Evolutionary conservation across 1,140 invertebrate genomes (phyloP).

Genomic region (Zaprionus vittiger): DNA sequence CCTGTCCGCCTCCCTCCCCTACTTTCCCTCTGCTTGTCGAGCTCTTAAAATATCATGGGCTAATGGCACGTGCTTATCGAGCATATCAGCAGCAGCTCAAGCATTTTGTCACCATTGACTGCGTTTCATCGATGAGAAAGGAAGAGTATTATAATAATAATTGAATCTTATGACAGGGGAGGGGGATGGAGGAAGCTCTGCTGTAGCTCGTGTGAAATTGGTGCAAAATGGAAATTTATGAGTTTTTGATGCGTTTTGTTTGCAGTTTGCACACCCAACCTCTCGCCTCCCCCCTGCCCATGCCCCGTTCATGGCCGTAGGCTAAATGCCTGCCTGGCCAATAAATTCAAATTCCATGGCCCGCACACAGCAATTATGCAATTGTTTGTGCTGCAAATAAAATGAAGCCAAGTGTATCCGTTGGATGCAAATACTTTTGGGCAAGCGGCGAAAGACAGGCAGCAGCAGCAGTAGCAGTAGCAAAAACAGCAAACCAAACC

Average conservation of each 20-base stretch:
- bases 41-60: slow-evolving; percentile 36
- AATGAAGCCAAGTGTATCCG: slow-evolving; percentile 64
- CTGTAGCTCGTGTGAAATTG: slow-evolving; percentile 30
- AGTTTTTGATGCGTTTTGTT: slow-evolving; percentile 37
- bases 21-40: not conserved
- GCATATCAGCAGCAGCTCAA: slow-evolving; percentile 56
- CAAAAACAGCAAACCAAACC: slow-evolving; percentile 16
- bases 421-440: slow-evolving; percentile 54
- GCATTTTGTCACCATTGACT: slow-evolving; percentile 69
- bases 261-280: slow-evolving; percentile 1
- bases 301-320: not conserved
- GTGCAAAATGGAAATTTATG: slow-evolving; percentile 45
- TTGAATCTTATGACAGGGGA: slow-evolving; percentile 48
- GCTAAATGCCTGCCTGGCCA: slow-evolving; percentile 61
- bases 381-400: slow-evolving; percentile 81
- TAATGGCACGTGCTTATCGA: slow-evolving; percentile 76
- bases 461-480: not conserved
- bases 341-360: slow-evolving; percentile 62
- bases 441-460: slow-evolving; percentile 36
- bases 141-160: slow-evolving; percentile 40
- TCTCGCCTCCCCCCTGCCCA: not conserved
- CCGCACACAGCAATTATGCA: slow-evolving; percentile 72
- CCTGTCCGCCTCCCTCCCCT: not conserved
- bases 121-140: slow-evolving; percentile 22
- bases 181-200: not conserved